phyloP scores from a whole-genome alignment of 1,140 invertebrate species.

The Macrotrachela quadricornifera region DNA sequence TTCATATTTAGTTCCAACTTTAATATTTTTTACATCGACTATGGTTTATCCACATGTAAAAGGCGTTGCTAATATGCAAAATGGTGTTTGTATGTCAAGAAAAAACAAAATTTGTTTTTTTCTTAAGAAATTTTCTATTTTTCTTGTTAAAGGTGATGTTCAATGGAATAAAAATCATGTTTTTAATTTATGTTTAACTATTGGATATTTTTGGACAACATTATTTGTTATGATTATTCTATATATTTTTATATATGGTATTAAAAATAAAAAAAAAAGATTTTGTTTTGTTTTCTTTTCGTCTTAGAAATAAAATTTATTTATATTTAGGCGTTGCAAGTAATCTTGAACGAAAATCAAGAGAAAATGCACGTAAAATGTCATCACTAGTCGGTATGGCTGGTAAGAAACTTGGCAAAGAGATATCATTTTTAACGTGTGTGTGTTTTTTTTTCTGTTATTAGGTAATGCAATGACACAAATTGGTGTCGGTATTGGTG shows the following conservation, averaged over 20 bases:
- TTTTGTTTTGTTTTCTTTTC: too few relatives aligned
- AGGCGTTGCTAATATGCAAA: slow-evolving; percentile 33
- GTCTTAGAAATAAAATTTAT: too few relatives aligned
- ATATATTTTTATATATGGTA: slow-evolving; percentile 6
- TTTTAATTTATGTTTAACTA: slow-evolving; percentile 79
- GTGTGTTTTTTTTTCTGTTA: too few relatives aligned
- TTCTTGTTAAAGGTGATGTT: slow-evolving; percentile 73
- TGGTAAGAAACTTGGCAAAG: too few relatives aligned
- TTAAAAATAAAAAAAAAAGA: too few relatives aligned
- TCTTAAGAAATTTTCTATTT: slow-evolving; percentile 69
- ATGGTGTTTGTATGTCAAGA: too few relatives aligned
- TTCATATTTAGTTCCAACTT: slow-evolving; percentile 56
- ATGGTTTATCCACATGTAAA: slow-evolving; percentile 97
- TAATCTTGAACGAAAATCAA: slow-evolving; percentile 3
- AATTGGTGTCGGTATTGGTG: too few relatives aligned
- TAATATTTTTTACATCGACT: slow-evolving; percentile 91
- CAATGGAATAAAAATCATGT: slow-evolving; percentile 87
- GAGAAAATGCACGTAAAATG: slow-evolving; percentile 5
- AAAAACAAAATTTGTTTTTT: slow-evolving; percentile 38
- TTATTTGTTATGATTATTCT: slow-evolving; percentile 63
- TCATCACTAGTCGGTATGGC: background rate
- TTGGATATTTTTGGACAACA: slow-evolving; percentile 85
- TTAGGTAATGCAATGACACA: too few relatives aligned
- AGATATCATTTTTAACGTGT: too few relatives aligned
- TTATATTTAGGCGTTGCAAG: background rate